These are phyloP conservation scores for Hypsopygia costalis DNA, from an alignment of 2,888 invertebrate species.

Conservation along the genomic window DNA sequence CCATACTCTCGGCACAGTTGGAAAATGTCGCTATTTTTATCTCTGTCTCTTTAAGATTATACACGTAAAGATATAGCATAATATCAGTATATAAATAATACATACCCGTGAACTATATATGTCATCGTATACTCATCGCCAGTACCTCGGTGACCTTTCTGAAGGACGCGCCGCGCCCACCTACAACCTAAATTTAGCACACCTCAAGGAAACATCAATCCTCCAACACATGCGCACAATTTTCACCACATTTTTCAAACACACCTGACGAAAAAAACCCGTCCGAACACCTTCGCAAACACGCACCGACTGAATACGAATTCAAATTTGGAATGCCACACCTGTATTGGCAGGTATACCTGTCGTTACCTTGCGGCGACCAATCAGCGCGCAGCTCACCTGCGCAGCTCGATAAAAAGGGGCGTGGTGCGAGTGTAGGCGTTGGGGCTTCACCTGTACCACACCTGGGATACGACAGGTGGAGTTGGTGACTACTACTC, in stretches of 20 bases:
- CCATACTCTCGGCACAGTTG: too few species aligned
- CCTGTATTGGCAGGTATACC: conserved; percentile 59
- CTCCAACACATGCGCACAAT: conserved; percentile 74
- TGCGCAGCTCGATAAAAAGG: conserved; percentile 77
- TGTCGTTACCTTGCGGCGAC: conserved; percentile 53
- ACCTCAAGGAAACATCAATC: conserved; percentile 80
- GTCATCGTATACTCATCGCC: too few species aligned
- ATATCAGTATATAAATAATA: too few species aligned
- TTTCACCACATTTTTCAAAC: conserved; percentile 27
- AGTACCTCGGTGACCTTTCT: too few species aligned
- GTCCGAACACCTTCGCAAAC: conserved; percentile 26
- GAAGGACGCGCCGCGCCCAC: conserved; percentile 64
- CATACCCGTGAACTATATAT: too few species aligned
- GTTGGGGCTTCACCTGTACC: conserved; percentile 46
- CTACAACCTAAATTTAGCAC: conserved; percentile 69
- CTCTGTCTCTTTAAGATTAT: too few species aligned
- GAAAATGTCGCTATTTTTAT: too few species aligned
- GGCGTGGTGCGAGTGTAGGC: conserved; percentile 57
- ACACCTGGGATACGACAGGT: conserved; percentile 45
- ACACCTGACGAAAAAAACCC: conserved; percentile 20
- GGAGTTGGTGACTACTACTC: conserved; percentile 38
- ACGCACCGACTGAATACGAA: conserved; percentile 27
- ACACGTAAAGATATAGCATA: too few species aligned
- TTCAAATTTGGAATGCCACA: conserved; percentile 28
- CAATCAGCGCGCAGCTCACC: conserved; percentile 76